phyloP scores from a whole-genome alignment of 2,797 vertebrate species.

The Coendou prehensilis region DNA sequence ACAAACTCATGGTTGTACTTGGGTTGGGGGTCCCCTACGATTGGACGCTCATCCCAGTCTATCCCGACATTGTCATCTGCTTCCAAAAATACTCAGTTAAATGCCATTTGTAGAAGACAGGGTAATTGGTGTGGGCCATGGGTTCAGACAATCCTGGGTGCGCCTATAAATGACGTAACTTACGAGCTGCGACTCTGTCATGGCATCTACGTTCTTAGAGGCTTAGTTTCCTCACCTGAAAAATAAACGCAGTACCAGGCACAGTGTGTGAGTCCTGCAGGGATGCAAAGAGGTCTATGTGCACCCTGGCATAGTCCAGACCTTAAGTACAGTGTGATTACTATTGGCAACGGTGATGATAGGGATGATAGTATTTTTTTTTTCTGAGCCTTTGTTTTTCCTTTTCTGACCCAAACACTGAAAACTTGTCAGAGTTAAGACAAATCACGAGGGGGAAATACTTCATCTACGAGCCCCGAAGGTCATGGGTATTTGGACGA shows the following conservation, averaged over 20 bases:
- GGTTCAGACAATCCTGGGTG: neutral
- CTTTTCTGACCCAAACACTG: neutral
- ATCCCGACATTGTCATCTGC: neutral
- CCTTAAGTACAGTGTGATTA: neutral
- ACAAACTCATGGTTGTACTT: neutral
- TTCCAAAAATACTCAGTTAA: neutral
- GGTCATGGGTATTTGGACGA: slow-evolving; percentile 52
- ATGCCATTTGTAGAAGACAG: neutral
- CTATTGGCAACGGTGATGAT: too few species aligned
- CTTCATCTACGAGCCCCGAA: neutral
- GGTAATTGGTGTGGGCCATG: neutral
- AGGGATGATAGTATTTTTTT: neutral
- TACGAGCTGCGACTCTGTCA: neutral
- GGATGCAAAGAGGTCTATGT: neutral
- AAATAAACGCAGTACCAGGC: neutral
- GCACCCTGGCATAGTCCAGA: too few species aligned
- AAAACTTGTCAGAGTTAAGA: slow-evolving; percentile 46
- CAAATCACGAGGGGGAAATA: neutral
- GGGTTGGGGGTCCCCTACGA: neutral
- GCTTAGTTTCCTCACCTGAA: neutral
- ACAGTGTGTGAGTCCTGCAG: accelerated
- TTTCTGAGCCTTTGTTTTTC: neutral
- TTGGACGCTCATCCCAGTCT: neutral
- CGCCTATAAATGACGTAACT: neutral
- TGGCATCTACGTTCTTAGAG: neutral